phyloP scores from a whole-genome alignment of 2,888 invertebrate species.

The Drosophila anomelani region DNA sequence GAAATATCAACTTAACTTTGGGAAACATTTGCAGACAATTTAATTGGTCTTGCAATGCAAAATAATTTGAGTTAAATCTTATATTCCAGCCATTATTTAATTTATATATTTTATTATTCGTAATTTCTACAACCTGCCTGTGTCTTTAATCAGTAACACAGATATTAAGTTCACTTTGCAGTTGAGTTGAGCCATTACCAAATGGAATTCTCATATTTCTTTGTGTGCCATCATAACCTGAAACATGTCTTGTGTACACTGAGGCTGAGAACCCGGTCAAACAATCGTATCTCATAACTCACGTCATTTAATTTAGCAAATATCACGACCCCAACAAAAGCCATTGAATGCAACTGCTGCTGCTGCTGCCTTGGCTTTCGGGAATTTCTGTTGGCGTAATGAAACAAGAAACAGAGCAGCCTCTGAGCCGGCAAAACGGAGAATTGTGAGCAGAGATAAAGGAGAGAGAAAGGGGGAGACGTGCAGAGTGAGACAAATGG shows the following conservation, averaged over 20 bases:
- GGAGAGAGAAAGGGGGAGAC: constrained; percentile 38
- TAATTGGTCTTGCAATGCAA: neutral
- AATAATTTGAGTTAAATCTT: neutral
- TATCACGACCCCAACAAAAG: constrained; percentile 83
- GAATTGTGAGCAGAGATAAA: constrained; percentile 22
- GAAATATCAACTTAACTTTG: neutral
- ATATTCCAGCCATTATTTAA: neutral
- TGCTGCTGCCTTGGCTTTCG: constrained; percentile 31
- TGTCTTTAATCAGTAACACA: neutral
- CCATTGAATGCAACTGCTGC: constrained; percentile 81
- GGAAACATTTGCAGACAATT: neutral
- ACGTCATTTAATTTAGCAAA: constrained; percentile 83
- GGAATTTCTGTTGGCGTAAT: constrained; percentile 52
- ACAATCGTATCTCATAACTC: constrained; percentile 80
- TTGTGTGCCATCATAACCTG: neutral
- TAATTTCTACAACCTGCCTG: neutral
- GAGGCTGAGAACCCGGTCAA: neutral
- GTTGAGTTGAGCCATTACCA: constrained; percentile 7
- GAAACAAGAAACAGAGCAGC: constrained; percentile 70
- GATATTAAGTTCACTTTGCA: neutral
- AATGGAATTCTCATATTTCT: constrained; percentile 10
- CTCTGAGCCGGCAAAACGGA: constrained; percentile 30
- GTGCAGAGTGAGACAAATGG: constrained; percentile 79
- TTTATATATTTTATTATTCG: neutral
- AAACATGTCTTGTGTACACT: constrained; percentile 16